Conservation (phyloP, 2,888 invertebrate species). For the Oxycera nigricornis region DNA sequence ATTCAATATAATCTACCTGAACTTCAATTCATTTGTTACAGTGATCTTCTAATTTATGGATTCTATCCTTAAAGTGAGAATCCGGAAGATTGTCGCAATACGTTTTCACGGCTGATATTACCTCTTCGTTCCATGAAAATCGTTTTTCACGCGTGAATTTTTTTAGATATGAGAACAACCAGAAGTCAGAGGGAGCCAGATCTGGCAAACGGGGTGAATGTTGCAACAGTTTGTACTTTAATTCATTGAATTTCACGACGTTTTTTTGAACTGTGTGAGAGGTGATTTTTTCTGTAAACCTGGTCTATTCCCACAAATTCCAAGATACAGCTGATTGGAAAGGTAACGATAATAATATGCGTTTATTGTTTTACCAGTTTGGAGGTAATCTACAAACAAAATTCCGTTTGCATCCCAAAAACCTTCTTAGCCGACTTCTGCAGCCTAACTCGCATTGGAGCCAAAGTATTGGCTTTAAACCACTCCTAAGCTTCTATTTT, state of each 20-base stretch:
- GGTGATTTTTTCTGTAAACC: background rate
- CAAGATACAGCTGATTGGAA: background rate
- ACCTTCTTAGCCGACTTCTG: background rate
- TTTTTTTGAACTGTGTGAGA: background rate
- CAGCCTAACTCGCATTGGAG: no score
- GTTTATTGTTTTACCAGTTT: no score
- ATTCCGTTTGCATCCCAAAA: conserved; percentile 2
- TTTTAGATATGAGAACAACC: background rate
- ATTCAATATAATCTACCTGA: background rate
- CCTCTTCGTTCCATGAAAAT: background rate
- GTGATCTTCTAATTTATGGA: background rate
- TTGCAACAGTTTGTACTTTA: no score
- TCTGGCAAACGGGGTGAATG: background rate
- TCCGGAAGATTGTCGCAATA: background rate
- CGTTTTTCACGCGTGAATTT: background rate
- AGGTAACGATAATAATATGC: background rate
- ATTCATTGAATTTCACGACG: no score
- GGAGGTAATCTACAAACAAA: no score
- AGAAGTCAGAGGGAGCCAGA: no score
- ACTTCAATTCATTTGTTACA: background rate
- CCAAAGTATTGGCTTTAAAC: background rate
- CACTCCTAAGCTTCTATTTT: background rate
- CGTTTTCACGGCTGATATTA: background rate
- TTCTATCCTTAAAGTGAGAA: background rate
- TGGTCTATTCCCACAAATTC: background rate